These are phyloP conservation scores for Globodera ellingtonae DNA, from an alignment of 1,140 invertebrate genomes.

Conservation along the genomic window DNA sequence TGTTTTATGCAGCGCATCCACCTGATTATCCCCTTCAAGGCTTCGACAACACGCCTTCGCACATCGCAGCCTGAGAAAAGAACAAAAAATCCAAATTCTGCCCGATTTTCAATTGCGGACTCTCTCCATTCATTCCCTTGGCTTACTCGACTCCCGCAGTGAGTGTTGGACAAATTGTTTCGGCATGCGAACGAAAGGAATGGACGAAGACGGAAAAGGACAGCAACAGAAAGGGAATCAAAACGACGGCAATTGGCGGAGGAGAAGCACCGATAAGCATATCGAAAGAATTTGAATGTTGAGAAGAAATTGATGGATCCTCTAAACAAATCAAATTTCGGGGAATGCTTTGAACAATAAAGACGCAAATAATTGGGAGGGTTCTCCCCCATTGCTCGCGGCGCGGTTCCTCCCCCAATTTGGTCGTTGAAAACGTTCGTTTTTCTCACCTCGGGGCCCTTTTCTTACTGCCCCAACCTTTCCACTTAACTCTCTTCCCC, in stretches of 20 bases:
- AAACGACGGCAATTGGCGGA: background rate
- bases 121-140: background rate
- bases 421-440: background rate
- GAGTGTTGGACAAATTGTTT: constrained; percentile 19
- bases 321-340: no score
- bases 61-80: constrained; percentile 21
- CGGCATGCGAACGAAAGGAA: background rate
- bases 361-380: no score
- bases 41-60: constrained; percentile 38
- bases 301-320: no score
- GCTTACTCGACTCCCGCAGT: constrained; percentile 22
- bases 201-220: background rate
- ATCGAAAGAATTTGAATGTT: no score
- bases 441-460: background rate
- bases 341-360: no score
- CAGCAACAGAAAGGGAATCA: background rate
- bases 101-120: background rate
- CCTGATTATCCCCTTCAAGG: constrained; percentile 30
- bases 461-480: background rate
- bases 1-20: constrained; percentile 6
- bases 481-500: background rate
- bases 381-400: background rate
- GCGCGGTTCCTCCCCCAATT: background rate
- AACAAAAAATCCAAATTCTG: background rate
- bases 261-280: background rate